Percentiles rank a stretch among this genome's conserved stretches.
Conservation (phyloP, 2,113 vertebrate genomes). For the Ptilonorhynchus violaceus region DNA sequence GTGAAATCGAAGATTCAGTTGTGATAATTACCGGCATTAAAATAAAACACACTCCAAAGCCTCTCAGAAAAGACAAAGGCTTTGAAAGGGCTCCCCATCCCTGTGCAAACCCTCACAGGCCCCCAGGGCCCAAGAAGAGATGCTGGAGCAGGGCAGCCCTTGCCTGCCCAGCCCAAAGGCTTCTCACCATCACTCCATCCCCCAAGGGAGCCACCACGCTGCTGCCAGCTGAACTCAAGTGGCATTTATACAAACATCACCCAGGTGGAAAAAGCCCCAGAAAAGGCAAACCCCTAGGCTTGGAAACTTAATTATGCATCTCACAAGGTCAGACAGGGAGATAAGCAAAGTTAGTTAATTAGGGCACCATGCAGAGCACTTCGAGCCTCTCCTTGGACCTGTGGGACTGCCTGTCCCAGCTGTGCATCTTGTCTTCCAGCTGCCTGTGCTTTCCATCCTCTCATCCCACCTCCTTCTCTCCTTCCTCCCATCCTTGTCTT, state of each 20-base stretch:
- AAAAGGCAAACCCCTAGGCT: not conserved
- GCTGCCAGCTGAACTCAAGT: not conserved
- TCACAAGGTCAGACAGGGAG: not conserved
- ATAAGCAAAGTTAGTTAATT: not conserved
- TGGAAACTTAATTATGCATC: not conserved
- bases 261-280: not conserved
- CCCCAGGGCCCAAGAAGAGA: not conserved
- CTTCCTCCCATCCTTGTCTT: not conserved
- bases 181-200: not conserved
- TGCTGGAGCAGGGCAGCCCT: not conserved
- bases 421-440: not conserved
- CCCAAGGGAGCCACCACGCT: not conserved
- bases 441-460: not conserved
- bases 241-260: not conserved
- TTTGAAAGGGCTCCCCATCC: not conserved
- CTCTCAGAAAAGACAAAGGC: not conserved
- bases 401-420: fast-evolving
- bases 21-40: slow-evolving; percentile 37
- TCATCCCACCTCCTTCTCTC: not conserved
- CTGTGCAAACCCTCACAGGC: not conserved
- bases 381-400: not conserved
- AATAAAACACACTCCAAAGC: slow-evolving; percentile 1
- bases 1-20: slow-evolving; percentile 27
- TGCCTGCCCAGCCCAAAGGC: not conserved
- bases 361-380: not conserved